These are phyloP conservation scores for Atrichornis clamosus DNA, from an alignment of 2,113 vertebrate genomes.

Conservation along the genomic window DNA sequence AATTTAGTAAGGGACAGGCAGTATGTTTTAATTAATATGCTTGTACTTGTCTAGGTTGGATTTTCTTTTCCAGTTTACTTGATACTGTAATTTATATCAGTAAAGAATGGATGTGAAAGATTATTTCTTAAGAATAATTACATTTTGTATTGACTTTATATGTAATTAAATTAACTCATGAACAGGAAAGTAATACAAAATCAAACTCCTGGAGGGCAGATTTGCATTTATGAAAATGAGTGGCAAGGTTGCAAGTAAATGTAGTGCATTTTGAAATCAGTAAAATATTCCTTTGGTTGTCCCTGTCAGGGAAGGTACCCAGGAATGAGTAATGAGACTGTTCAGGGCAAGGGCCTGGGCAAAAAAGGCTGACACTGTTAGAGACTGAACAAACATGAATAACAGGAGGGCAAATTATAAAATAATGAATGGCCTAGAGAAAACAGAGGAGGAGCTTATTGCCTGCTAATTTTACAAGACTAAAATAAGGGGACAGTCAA, in stretches of 20 bases:
- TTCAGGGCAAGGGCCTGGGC: not conserved
- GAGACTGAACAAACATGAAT: not conserved
- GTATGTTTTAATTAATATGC: conserved; percentile 42
- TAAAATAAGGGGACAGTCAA: conserved; percentile 33
- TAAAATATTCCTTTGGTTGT: not conserved
- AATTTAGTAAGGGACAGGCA: conserved; percentile 61
- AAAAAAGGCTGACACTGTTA: not conserved
- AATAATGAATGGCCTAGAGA: conserved; percentile 36
- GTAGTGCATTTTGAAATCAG: not conserved
- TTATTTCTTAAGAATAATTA: not conserved
- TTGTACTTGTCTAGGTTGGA: not conserved
- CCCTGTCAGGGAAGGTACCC: not conserved
- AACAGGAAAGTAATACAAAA: not conserved
- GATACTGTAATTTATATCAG: not conserved
- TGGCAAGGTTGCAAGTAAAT: not conserved
- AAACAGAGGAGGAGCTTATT: conserved; percentile 37
- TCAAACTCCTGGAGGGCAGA: not conserved
- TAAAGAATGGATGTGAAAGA: not conserved
- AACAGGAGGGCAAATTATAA: not conserved
- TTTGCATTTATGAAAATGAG: conserved; percentile 28
- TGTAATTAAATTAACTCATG: not conserved
- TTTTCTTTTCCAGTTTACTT: not conserved
- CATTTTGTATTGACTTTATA: not conserved
- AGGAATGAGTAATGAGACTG: not conserved
- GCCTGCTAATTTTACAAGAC: not conserved